Evolutionary conservation across 2,797 vertebrate genomes (phyloP).

Genomic region (Menidia menidia): DNA sequence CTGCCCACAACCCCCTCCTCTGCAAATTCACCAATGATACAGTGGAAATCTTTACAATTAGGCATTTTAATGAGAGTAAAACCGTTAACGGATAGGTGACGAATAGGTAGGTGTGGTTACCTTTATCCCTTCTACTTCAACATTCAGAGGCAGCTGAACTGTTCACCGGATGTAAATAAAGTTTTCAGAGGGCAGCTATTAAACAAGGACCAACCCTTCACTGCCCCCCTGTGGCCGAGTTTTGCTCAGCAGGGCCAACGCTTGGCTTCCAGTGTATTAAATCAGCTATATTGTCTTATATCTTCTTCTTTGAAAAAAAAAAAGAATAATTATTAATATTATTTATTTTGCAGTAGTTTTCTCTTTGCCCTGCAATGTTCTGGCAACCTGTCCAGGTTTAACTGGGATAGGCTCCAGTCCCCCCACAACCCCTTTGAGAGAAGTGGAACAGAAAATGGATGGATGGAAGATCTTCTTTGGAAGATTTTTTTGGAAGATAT

Average conservation of each 20-base stretch:
- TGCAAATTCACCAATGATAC: neutral
- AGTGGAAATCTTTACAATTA: neutral
- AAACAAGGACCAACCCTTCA: neutral
- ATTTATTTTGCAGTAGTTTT: no score
- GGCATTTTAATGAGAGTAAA: accelerated
- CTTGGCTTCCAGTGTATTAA: no score
- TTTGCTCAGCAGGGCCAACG: neutral
- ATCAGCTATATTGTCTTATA: no score
- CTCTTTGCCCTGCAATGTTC: no score
- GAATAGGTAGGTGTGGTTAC: conserved; percentile 29
- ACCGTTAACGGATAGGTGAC: accelerated
- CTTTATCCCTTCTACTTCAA: conserved; percentile 56
- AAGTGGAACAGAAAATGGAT: no score
- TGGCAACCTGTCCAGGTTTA: no score
- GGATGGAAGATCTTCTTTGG: no score
- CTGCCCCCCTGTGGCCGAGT: conserved; percentile 46
- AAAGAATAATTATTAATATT: no score
- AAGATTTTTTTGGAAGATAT: no score
- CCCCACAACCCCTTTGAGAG: no score
- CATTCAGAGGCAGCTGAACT: conserved; percentile 47
- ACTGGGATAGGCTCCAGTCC: no score
- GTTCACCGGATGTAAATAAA: conserved; percentile 72
- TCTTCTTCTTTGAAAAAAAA: no score
- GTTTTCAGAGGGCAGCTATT: conserved; percentile 9
- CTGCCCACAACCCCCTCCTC: neutral